Evolutionary conservation across 2,797 vertebrate species (phyloP), one percentile per base, ranked within the genome.

Genomic region (Garrulus glandarius): DNA sequence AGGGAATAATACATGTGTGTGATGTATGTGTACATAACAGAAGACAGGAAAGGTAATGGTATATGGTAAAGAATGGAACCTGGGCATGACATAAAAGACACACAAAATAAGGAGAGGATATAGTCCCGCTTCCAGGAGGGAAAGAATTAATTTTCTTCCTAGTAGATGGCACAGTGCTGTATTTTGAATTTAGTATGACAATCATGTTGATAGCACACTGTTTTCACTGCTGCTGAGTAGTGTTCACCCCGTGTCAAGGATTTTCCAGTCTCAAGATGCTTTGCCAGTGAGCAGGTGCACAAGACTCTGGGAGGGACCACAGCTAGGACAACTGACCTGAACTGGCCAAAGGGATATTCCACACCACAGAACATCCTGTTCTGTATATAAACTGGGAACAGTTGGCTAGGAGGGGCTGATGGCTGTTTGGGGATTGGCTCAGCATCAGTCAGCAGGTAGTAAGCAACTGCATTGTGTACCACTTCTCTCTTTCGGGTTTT

Each of bases 1-100:
- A 27, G 9, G 19, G 44, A 72, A 39, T 13, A 16, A 65, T 10
- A 72, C 7, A 30, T 1, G 0, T 30, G 16, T 8, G 6, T 39
- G 20, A 37, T 30, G 5, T 12, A 4, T 29, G 8, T 1, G 1
- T 30, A 34, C 15, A 2, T 15, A 39, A 11, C 11, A 52, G 34
- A 74, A 59, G n/a, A 67, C 14, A 67, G 17, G 14, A 67, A 46
- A 52, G 17, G 17, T 52, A 64, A 65, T 18, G 24, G 16, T 30
- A 27, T 13, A 34, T 13, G 57, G 20, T 15, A 52, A 59, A 72
- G 29, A 21, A 37, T 3, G 10, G 52, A 65, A 59, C 20, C 8
- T 39, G n/a, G 15, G 8, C 27, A 26, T 30, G 13, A 49, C 24
- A 22, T 30, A 30, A n/a, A 52, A 34, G 24, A 59, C 11, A 39